Conservation (phyloP, 2,113 vertebrate species). For the Epinephelus cyanopodus region DNA sequence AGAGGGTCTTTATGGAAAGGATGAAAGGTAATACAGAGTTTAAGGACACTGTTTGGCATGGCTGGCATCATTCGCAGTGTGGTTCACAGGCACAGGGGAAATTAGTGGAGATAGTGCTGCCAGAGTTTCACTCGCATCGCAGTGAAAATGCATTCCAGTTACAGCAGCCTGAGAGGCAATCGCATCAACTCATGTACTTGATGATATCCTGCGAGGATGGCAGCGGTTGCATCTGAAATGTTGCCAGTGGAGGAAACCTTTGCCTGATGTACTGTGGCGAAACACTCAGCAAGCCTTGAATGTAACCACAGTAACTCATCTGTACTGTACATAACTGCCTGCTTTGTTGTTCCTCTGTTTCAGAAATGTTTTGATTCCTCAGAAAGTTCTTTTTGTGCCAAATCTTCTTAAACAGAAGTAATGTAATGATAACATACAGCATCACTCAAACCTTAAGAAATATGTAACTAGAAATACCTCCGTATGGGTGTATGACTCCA, state of each 20-base stretch:
- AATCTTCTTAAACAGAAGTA: neutral
- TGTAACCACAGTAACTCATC: slow-evolving; percentile 23
- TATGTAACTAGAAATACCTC: too few relatives aligned
- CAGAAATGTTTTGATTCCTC: neutral
- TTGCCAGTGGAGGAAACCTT: slow-evolving; percentile 20
- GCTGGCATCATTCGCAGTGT: slow-evolving; percentile 29
- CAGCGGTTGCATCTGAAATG: slow-evolving; percentile 22
- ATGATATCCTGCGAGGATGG: slow-evolving; percentile 49
- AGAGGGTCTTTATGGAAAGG: slow-evolving; percentile 30
- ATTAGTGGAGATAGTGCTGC: slow-evolving; percentile 61
- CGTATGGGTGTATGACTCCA: too few relatives aligned
- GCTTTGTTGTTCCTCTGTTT: neutral
- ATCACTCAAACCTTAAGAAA: neutral
- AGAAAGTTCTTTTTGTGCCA: neutral
- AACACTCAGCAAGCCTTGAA: slow-evolving; percentile 13
- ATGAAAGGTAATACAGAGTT: slow-evolving; percentile 57
- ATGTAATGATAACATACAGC: neutral
- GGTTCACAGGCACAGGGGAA: slow-evolving; percentile 65
- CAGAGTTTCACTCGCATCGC: slow-evolving; percentile 43
- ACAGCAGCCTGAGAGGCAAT: slow-evolving; percentile 55
- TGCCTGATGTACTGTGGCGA: slow-evolving; percentile 9
- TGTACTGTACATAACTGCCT: neutral
- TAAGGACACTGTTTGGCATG: slow-evolving; percentile 53
- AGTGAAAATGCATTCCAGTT: slow-evolving; percentile 58
- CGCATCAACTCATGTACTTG: slow-evolving; percentile 40